Percentiles rank a stretch among this genome's conserved stretches.
Evolutionary conservation across 2,797 vertebrate genomes (phyloP).

Genomic region (Spondyliosoma cantharus): DNA sequence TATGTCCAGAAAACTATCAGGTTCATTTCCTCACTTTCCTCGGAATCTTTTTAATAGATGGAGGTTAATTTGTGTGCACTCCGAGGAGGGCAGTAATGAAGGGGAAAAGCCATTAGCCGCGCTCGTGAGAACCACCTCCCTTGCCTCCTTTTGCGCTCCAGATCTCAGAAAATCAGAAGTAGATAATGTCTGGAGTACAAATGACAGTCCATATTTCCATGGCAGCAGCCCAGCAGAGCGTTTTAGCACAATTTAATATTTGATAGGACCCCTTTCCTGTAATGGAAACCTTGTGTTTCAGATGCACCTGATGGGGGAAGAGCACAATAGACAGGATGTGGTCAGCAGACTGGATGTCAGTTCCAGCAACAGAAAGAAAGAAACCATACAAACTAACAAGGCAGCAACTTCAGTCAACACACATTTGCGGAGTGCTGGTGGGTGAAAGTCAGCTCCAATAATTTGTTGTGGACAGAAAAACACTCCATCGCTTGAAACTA

Average conservation of each 20-base stretch:
- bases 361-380: constrained; percentile 11
- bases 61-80: constrained; percentile 61
- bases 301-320: constrained; percentile 33
- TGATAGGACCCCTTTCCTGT: constrained; percentile 62
- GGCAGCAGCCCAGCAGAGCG: constrained; percentile 69
- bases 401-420: not conserved
- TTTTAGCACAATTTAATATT: constrained; percentile 75
- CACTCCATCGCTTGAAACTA: not conserved
- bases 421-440: constrained; percentile 9
- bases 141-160: constrained; percentile 50
- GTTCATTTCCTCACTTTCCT: constrained; percentile 26
- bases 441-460: not conserved
- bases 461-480: not conserved
- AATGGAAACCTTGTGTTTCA: constrained; percentile 63
- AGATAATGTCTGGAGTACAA: constrained; percentile 77
- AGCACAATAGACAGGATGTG: constrained; percentile 20
- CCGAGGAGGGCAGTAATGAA: constrained; percentile 76
- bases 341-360: constrained; percentile 21
- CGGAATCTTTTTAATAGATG: constrained; percentile 37
- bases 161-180: constrained; percentile 71
- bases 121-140: constrained; percentile 50
- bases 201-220: constrained; percentile 71
- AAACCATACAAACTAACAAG: constrained; percentile 26
- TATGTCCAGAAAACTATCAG: constrained; percentile 14
- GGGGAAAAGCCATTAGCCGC: constrained; percentile 79